A percentile compares a stretch with the other conserved stretches of the same genome.
Conservation (phyloP, 2,113 vertebrate species). For the Benitochromis conjunctus region DNA sequence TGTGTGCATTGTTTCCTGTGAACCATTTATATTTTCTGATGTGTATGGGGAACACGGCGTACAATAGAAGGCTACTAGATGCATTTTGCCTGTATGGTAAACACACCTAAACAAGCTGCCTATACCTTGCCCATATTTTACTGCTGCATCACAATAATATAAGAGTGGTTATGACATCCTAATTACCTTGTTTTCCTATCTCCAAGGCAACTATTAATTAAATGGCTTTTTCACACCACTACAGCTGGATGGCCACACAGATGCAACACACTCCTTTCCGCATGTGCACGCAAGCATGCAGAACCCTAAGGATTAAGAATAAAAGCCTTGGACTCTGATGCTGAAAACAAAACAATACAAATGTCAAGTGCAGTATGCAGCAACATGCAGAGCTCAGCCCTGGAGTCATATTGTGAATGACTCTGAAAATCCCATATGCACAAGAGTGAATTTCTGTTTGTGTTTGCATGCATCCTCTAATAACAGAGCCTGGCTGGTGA, state of each 20-base stretch:
- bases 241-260: not conserved
- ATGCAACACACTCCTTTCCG: not conserved
- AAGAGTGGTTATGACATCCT: not conserved
- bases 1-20: not conserved
- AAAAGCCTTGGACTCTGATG: not conserved
- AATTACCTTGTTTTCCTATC: constrained; percentile 29
- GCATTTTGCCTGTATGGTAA: constrained; percentile 11
- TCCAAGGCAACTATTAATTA: constrained; percentile 40
- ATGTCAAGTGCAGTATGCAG: constrained; percentile 25
- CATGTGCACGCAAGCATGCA: not conserved
- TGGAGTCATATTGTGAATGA: constrained; percentile 7
- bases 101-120: not conserved
- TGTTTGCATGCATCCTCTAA: not conserved
- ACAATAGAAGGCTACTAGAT: constrained; percentile 21
- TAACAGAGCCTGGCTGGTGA: not conserved
- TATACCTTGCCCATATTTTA: not conserved
- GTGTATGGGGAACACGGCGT: constrained; percentile 2
- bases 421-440: constrained; percentile 4
- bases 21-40: constrained; percentile 47
- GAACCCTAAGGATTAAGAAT: not conserved
- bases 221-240: not conserved
- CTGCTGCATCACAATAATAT: not conserved
- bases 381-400: not conserved
- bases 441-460: not conserved
- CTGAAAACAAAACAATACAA: constrained; percentile 18